Evolutionary conservation across 2,888 invertebrate genomes (phyloP), one percentile per base, ranked within the genome.

Genomic region (Orchesellides sinensis): DNA sequence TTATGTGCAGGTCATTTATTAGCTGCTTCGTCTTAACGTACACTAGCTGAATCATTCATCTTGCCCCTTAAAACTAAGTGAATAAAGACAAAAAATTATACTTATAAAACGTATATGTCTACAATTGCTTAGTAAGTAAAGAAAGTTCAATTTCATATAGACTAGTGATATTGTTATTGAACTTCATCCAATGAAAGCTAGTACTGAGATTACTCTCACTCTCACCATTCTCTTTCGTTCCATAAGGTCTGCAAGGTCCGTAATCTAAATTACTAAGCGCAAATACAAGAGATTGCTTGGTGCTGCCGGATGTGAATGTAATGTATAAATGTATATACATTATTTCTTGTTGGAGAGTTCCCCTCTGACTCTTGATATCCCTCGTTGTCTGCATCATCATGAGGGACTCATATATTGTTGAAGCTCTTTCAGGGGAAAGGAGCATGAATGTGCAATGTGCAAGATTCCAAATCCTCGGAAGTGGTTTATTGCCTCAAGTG

Each of bases 1-100:
- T 84, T 84, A 68, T 63, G 82, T 59, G 70, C 49, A 45, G 84
- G 79, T 83, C 84, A 82, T 84, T 83, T 84, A 84, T 84, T 84
- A 78, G 84, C 63, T 73, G 59, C 17, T 61, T 82, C 72, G 49
- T 73, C 61, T n/a, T 23, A 69, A 27, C 19, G 69, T 52, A 10
- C 66, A 29, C 29, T 6, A 6, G 5, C 49, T 66, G 47, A 35
- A 40, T 14, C 35, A n/a, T n/a, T n/a, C n/a, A n/a, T n/a, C n/a
- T n/a, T n/a, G n/a, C n/a, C n/a, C n/a, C n/a, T n/a, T n/a, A n/a
- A n/a, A n/a, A n/a, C n/a, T n/a, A n/a, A n/a, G n/a, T n/a, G n/a
- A n/a, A n/a, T n/a, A n/a, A n/a, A n/a, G n/a, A n/a, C n/a, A n/a
- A n/a, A n/a, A n/a, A n/a, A n/a, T n/a, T n/a, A n/a, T n/a, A n/a